These are phyloP conservation scores for Matsumurasca onukii DNA, from an alignment of 1,140 invertebrate species.

Conservation along the genomic window DNA sequence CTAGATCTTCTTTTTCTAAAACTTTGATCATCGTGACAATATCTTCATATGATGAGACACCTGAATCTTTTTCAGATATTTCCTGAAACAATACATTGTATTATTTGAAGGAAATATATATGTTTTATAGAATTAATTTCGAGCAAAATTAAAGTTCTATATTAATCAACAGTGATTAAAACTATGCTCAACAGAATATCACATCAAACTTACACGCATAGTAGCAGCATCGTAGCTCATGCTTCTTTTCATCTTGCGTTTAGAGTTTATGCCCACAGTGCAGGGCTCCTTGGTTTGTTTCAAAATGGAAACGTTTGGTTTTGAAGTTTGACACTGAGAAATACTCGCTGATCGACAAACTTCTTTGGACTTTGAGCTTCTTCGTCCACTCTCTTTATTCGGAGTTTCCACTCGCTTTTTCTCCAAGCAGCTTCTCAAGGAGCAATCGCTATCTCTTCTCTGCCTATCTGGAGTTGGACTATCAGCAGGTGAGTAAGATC, in stretches of 20 bases:
- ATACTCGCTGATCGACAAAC: constrained; percentile 10
- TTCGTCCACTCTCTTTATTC: too few relatives aligned
- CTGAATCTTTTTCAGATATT: constrained; percentile 18
- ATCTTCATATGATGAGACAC: constrained; percentile 40
- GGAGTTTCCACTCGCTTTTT: neutral
- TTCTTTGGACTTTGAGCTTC: neutral
- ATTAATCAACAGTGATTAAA: neutral
- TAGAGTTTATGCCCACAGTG: too few relatives aligned
- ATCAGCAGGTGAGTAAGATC: too few relatives aligned
- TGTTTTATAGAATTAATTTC: constrained; percentile 2
- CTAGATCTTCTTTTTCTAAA: constrained; percentile 42
- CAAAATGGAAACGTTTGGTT: neutral
- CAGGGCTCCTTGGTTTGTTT: too few relatives aligned
- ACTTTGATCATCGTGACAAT: constrained; percentile 41
- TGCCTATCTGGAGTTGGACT: too few relatives aligned
- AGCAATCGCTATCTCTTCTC: too few relatives aligned
- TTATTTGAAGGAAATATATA: neutral
- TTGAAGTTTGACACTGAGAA: neutral
- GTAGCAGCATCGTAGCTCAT: constrained; percentile 1
- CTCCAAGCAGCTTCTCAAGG: too few relatives aligned
- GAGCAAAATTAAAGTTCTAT: neutral
- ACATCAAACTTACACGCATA: constrained; percentile 2
- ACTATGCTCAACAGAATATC: neutral
- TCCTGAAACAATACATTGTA: constrained; percentile 17
- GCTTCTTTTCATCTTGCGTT: constrained; percentile 3